Base-by-base conservation (phyloP, 2,113 vertebrate genomes). In the Thryonomys swinderianus region DNA sequence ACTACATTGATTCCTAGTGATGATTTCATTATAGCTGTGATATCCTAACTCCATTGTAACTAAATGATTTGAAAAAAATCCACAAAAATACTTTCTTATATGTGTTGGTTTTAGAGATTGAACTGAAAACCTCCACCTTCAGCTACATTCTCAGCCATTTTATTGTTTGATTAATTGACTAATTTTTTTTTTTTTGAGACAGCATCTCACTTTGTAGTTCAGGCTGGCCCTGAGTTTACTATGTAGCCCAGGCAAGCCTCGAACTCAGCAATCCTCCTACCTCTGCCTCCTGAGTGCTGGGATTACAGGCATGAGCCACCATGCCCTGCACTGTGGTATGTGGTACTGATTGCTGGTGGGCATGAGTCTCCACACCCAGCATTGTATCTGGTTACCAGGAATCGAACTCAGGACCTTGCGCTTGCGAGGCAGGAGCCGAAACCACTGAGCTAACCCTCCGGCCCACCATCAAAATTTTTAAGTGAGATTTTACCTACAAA, bases 21-120 rank as follows among this genome's bases (percentile, higher is more conserved):
- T 83, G 23, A 92, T 69, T 80, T 86, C 25, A 57, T 69, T 23
- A 45, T 20, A 78, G 42, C 27, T 37, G 59, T 53, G 55, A 71
- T 34, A 82, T 61, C 5, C 18, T 32, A 67, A 51, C 83, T 89
- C 55, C 9, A 76, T 42, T 11, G 80, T 67, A 21, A 76, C 55
- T 37, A 61, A 83, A 80, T 17, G 4, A 74, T 89, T 55, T 88
- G 42, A 30, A 79, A 95, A 91, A 91, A 92, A 71, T 20, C 30
- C 53, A 88, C 74, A 51, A 51, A 53, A 34, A 78, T 78, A 34
- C 45, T 45, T 32, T 27, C n/a, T 13, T 73, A 9, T 48, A 48
- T 76, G 45, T 48, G 73, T 25, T 13, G 27, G 45, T 17, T 17
- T 0, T 30, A 76, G 73, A 42, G 42, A 48, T 48, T 17, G 40